phyloP scores from a whole-genome alignment of 2,113 vertebrate species.

The Aldabrachelys gigantea region DNA sequence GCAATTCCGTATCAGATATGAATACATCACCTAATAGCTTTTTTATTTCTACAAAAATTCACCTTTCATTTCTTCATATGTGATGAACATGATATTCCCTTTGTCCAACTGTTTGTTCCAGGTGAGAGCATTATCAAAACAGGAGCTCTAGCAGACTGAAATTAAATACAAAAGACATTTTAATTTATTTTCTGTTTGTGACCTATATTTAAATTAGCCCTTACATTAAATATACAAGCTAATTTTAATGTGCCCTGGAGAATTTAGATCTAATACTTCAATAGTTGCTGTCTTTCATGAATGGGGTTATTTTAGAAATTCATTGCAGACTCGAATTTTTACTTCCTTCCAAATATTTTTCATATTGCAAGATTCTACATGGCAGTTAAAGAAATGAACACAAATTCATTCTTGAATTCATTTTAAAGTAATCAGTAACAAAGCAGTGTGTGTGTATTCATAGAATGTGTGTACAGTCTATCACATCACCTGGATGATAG shows the following conservation, averaged over 20 bases:
- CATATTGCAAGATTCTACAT: not conserved
- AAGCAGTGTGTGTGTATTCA: not conserved
- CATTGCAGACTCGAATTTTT: not conserved
- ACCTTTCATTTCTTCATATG: constrained; percentile 86
- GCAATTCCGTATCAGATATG: not conserved
- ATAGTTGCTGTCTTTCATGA: not conserved
- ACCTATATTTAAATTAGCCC: no score
- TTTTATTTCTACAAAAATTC: not conserved
- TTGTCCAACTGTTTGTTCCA: constrained; percentile 84
- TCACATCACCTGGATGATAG: not conserved
- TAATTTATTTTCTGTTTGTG: no score
- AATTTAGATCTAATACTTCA: not conserved
- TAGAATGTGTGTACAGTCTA: not conserved
- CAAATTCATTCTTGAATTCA: not conserved
- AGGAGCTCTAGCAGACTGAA: constrained; percentile 84
- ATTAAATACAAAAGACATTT: not conserved
- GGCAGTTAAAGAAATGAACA: not conserved
- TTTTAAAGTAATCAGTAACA: not conserved
- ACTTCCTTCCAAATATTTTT: not conserved
- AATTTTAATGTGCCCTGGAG: constrained; percentile 11
- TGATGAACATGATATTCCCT: constrained; percentile 78
- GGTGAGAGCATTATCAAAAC: constrained; percentile 83
- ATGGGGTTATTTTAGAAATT: not conserved
- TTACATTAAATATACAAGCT: no score
- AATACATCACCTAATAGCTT: not conserved